These are phyloP conservation scores for Trichopria drosophilae DNA, from an alignment of 2,888 invertebrate genomes.

Conservation along the genomic window DNA sequence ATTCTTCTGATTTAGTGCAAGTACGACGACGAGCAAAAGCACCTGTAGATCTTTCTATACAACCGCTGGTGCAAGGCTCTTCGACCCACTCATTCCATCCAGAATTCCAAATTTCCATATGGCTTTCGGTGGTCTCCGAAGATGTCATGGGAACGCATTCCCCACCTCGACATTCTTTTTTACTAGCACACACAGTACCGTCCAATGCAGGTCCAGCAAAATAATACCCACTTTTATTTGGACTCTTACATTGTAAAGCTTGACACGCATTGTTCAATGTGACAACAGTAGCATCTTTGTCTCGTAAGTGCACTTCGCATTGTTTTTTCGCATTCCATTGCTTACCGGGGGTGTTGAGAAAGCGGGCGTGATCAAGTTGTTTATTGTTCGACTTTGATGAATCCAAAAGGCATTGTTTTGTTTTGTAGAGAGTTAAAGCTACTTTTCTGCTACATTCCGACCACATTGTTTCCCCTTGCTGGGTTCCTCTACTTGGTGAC, in stretches of 20 bases:
- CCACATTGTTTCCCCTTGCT: conserved; percentile 76
- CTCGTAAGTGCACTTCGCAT: conserved; percentile 72
- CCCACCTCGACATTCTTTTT: conserved; percentile 62
- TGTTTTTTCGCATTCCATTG: conserved; percentile 75
- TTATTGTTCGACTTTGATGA: conserved; percentile 55
- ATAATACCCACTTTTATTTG: conserved; percentile 73
- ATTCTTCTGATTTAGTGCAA: conserved; percentile 59
- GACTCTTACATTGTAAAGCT: conserved; percentile 72
- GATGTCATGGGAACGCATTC: conserved; percentile 39
- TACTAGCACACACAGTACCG: conserved; percentile 72
- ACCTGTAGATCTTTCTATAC: conserved; percentile 67
- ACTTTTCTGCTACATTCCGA: conserved; percentile 74
- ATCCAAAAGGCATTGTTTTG: conserved; percentile 65
- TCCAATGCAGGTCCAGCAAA: conserved; percentile 82
- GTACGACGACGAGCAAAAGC: conserved; percentile 63
- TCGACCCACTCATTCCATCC: conserved; percentile 71
- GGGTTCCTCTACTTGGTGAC: conserved; percentile 77
- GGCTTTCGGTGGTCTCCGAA: conserved; percentile 31
- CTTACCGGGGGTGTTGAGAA: conserved; percentile 69
- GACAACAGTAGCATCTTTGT: conserved; percentile 67
- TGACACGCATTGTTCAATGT: conserved; percentile 63
- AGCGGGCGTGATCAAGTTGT: conserved; percentile 66
- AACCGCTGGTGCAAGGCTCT: conserved; percentile 69
- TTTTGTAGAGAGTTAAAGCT: conserved; percentile 58
- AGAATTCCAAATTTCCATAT: conserved; percentile 47